phyloP scores from a whole-genome alignment of 2,888 invertebrate species.

The Chaitophorus viminalis region DNA sequence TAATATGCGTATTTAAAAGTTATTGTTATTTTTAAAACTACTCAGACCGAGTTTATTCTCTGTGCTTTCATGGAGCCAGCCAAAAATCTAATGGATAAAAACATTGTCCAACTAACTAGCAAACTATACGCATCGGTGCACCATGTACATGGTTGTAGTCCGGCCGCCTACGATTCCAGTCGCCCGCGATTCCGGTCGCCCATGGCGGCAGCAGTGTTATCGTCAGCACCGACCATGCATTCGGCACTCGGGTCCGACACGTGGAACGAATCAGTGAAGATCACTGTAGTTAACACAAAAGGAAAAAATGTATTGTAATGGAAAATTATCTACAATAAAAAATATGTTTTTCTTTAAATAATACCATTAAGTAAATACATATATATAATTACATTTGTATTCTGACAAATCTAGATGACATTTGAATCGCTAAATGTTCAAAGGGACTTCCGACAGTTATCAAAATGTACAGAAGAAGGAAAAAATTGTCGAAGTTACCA shows the following conservation, averaged over 20 bases:
- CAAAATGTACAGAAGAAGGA: too few species aligned
- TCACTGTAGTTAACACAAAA: constrained; percentile 18
- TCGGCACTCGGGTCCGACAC: constrained; percentile 12
- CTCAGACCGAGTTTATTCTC: background rate
- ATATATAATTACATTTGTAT: background rate
- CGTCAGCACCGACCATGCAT: constrained; percentile 15
- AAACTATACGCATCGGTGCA: constrained; percentile 48
- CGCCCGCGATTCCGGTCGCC: constrained; percentile 60
- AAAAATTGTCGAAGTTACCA: too few species aligned
- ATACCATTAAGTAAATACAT: background rate
- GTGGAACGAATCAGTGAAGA: constrained; percentile 51
- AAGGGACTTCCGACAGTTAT: too few species aligned
- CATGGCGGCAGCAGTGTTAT: constrained; percentile 26
- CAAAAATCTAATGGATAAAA: constrained; percentile 20
- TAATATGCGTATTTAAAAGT: background rate
- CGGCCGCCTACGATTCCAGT: constrained; percentile 42
- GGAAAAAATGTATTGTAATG: background rate
- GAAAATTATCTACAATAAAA: background rate
- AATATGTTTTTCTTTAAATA: background rate
- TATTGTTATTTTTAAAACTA: constrained; percentile 4
- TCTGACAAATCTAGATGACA: background rate
- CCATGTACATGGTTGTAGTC: constrained; percentile 41
- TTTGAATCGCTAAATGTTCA: too few species aligned
- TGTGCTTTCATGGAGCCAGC: background rate
- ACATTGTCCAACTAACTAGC: constrained; percentile 40